phyloP scores from a whole-genome alignment of 2,888 invertebrate species.

The Antheraea yamamai region DNA sequence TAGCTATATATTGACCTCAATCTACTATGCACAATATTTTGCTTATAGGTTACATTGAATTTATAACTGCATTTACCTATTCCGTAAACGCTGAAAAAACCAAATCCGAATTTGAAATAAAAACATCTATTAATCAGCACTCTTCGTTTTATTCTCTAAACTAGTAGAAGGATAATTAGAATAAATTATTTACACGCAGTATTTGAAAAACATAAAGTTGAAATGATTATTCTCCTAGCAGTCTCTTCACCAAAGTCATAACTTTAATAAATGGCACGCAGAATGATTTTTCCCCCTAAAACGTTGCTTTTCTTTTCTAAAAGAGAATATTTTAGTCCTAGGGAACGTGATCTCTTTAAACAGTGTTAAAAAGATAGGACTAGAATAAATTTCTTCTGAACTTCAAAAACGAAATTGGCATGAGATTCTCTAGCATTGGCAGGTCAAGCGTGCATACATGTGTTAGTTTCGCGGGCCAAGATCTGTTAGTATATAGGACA shows the following conservation, averaged over 20 bases:
- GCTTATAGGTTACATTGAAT: neutral
- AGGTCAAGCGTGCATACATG: neutral
- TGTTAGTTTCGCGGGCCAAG: slow-evolving; percentile 1
- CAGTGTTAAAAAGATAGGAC: neutral
- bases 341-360: neutral
- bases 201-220: no score
- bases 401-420: neutral
- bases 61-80: neutral
- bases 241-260: no score
- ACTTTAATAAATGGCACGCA: neutral
- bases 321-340: neutral
- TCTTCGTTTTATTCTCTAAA: no score
- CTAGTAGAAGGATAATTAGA: no score
- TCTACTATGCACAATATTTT: neutral
- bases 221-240: no score
- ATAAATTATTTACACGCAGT: no score
- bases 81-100: neutral
- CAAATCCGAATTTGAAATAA: neutral
- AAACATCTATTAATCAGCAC: neutral
- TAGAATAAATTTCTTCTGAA: neutral
- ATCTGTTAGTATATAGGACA: neutral
- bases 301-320: neutral
- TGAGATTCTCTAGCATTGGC: neutral
- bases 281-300: neutral
- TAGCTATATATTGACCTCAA: neutral